These are phyloP conservation scores for Helobdella robusta DNA, from an alignment of 2,888 invertebrate genomes.

Conservation along the genomic window DNA sequence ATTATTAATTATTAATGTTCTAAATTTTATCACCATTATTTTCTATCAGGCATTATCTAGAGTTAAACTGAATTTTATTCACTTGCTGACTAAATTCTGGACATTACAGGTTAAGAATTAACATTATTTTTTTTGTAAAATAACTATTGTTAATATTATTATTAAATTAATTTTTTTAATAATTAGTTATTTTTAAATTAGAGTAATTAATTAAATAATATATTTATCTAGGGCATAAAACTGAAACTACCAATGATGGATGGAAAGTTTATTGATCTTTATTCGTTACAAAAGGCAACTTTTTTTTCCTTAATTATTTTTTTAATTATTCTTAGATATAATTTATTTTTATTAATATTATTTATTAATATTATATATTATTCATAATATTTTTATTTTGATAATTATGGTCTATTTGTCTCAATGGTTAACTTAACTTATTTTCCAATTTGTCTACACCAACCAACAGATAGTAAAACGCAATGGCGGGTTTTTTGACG, in stretches of 20 bases:
- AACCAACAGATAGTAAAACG: conserved; percentile 46
- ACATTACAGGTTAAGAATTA: conserved; percentile 63
- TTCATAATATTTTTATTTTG: conserved; percentile 6
- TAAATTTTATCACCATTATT: not conserved
- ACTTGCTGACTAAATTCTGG: conserved; percentile 96
- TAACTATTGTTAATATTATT: not conserved
- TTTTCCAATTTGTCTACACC: too few relatives aligned
- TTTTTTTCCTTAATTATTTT: not conserved
- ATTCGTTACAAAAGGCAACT: conserved; percentile 65
- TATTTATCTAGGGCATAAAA: conserved; percentile 40
- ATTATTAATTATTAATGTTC: not conserved
- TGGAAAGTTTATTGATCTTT: conserved; percentile 79
- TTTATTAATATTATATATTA: not conserved
- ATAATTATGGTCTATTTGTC: not conserved
- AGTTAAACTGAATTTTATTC: conserved; percentile 88
- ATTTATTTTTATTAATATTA: not conserved
- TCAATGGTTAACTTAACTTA: not conserved
- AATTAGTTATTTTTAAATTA: not conserved
- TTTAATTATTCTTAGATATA: not conserved
- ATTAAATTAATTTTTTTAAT: not conserved
- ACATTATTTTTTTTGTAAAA: not conserved
- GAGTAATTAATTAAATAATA: not conserved
- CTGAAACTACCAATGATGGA: conserved; percentile 74
- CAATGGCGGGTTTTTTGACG: conserved; percentile 69
- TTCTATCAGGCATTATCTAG: conserved; percentile 72